These are phyloP conservation scores for Simalia tracyae DNA, from an alignment of 2,797 vertebrate species.

Conservation along the genomic window DNA sequence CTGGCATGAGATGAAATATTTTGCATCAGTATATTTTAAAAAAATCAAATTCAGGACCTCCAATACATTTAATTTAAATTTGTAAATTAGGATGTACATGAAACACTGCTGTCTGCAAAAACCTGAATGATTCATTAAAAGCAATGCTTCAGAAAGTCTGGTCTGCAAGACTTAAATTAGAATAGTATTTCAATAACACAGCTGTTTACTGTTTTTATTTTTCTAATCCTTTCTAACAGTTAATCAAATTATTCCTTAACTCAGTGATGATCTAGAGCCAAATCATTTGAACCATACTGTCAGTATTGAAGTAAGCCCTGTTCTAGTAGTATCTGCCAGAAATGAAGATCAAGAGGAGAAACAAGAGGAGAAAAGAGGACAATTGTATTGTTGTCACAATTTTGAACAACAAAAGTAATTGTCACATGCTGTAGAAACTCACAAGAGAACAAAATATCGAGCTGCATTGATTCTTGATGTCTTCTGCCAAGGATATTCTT, in stretches of 20 bases:
- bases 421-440: neutral
- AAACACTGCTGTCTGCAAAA: neutral
- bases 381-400: neutral
- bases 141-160: conserved; percentile 12
- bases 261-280: neutral
- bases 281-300: neutral
- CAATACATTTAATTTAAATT: neutral
- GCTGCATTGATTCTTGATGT: neutral
- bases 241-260: neutral
- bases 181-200: neutral
- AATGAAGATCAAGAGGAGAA: neutral
- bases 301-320: neutral
- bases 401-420: neutral
- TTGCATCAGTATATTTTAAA: neutral
- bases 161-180: neutral
- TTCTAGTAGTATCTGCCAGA: neutral
- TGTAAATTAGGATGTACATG: neutral
- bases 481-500: neutral
- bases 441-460: neutral
- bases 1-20: neutral
- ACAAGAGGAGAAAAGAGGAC: neutral
- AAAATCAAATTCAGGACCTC: conserved; percentile 1
- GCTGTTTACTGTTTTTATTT: neutral
- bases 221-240: neutral
- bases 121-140: neutral